Conservation (phyloP, 2,113 vertebrate species). For the Nothocercus nigrocapillus region DNA sequence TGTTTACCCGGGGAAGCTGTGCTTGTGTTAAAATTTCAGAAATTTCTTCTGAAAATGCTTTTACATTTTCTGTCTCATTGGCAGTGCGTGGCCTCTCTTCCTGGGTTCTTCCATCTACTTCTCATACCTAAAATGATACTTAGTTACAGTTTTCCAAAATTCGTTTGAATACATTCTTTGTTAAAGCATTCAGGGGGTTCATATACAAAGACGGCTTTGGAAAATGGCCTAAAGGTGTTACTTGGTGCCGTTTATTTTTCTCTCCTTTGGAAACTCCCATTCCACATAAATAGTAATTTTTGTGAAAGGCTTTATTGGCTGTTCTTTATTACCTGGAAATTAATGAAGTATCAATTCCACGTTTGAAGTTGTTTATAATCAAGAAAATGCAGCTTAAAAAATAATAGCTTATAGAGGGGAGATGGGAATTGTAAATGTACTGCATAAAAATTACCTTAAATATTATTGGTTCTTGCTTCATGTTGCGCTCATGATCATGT, state of each 20-base stretch:
- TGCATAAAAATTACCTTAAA: background rate
- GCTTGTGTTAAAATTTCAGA: background rate
- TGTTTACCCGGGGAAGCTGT: background rate
- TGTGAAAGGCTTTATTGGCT: background rate
- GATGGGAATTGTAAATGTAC: rapidly evolving
- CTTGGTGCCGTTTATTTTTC: background rate
- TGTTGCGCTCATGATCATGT: background rate
- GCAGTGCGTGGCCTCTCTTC: background rate
- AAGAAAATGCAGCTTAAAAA: background rate
- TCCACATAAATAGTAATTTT: background rate
- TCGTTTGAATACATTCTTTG: background rate
- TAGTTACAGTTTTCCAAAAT: background rate
- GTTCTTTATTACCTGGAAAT: background rate
- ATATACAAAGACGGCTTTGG: background rate
- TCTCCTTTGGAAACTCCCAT: background rate
- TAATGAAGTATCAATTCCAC: background rate
- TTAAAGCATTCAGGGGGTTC: background rate
- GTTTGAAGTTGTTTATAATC: background rate
- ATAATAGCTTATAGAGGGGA: rapidly evolving
- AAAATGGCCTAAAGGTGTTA: background rate
- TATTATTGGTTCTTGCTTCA: background rate
- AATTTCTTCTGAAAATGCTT: background rate
- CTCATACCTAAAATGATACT: background rate
- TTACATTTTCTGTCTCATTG: background rate
- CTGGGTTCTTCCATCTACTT: background rate